Evolutionary conservation across 2,888 invertebrate genomes (phyloP).

Genomic region (Chalcis sispes): DNA sequence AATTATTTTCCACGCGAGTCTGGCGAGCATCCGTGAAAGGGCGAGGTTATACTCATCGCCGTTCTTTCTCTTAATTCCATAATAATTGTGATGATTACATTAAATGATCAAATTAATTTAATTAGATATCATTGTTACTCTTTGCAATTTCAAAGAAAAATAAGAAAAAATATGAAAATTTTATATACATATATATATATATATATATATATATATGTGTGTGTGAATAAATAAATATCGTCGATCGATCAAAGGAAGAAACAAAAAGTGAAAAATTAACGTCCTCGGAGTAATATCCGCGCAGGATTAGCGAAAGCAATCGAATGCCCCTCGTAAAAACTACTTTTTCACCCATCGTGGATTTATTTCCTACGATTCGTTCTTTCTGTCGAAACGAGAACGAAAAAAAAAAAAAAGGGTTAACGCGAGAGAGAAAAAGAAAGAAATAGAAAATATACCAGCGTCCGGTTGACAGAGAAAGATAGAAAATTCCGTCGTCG

Average conservation of each 20-base stretch:
- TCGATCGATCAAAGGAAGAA: neutral
- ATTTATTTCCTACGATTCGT: slow-evolving; percentile 25
- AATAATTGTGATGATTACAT: too few species aligned
- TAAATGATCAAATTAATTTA: too few species aligned
- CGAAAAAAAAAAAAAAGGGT: neutral
- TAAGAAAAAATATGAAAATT: too few species aligned
- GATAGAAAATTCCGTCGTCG: neutral
- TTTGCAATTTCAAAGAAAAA: too few species aligned
- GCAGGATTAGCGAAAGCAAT: slow-evolving; percentile 24
- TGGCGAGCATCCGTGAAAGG: too few species aligned
- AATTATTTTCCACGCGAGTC: too few species aligned
- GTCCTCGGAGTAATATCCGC: neutral
- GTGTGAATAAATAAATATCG: neutral
- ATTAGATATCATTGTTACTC: too few species aligned
- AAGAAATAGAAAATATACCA: neutral
- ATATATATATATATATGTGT: neutral
- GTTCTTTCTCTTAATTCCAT: too few species aligned
- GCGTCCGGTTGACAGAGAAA: neutral
- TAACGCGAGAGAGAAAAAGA: slow-evolving; percentile 9
- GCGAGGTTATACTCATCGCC: too few species aligned
- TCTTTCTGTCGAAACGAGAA: slow-evolving; percentile 8
- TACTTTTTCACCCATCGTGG: slow-evolving; percentile 21
- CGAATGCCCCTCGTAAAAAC: slow-evolving; percentile 9
- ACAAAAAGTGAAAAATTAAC: slow-evolving; percentile 1
- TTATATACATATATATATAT: too few species aligned